A percentile compares a stretch with the other conserved stretches of the same genome.
These are phyloP conservation scores for Drusus annulatus DNA, from an alignment of 1,140 invertebrate genomes.

Conservation along the genomic window DNA sequence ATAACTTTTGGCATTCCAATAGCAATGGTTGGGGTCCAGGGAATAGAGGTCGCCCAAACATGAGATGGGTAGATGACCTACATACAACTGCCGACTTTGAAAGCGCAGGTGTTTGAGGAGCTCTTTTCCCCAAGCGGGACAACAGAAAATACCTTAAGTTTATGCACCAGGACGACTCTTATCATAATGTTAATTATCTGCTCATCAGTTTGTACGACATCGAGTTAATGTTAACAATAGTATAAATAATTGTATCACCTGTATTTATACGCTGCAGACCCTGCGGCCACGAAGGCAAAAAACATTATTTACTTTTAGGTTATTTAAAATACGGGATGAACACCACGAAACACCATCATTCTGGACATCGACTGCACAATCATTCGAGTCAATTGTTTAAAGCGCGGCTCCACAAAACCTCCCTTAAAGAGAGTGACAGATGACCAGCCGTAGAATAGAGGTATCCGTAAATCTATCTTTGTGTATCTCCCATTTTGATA, in stretches of 20 bases:
- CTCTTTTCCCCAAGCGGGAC: too few relatives aligned
- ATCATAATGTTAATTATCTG: too few relatives aligned
- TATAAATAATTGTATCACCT: not conserved
- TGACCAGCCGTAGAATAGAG: not conserved
- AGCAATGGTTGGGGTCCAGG: too few relatives aligned
- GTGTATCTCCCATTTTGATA: not conserved
- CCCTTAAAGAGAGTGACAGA: too few relatives aligned
- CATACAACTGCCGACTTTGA: too few relatives aligned
- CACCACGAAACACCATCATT: not conserved
- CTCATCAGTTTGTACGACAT: not conserved
- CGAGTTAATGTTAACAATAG: too few relatives aligned
- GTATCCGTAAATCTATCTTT: not conserved
- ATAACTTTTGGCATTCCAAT: too few relatives aligned
- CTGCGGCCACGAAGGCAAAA: not conserved
- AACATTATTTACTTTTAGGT: conserved; percentile 4
- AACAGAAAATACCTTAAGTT: too few relatives aligned
- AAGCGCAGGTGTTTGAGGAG: too few relatives aligned
- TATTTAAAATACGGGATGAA: not conserved
- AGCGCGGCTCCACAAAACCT: not conserved
- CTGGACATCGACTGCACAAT: not conserved
- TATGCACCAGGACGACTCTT: too few relatives aligned
- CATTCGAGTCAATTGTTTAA: not conserved
- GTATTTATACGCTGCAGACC: not conserved
- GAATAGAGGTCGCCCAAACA: too few relatives aligned
- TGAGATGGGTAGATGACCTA: too few relatives aligned